These are phyloP conservation scores for Lophochroa leadbeateri DNA, from an alignment of 2,113 vertebrate genomes.

Conservation along the genomic window DNA sequence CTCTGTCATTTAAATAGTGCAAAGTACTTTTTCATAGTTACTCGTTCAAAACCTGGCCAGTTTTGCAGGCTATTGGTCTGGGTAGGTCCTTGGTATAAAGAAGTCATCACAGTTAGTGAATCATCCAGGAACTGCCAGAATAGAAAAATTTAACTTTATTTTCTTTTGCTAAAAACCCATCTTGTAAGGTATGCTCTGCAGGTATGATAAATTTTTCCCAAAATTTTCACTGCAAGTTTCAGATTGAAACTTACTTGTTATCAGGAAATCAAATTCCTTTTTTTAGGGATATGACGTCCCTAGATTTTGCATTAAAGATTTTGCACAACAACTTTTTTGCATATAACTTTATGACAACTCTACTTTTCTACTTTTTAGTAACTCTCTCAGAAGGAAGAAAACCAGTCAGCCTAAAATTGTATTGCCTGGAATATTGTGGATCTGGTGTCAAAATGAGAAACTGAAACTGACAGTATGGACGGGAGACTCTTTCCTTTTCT, in stretches of 20 bases:
- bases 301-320: not conserved
- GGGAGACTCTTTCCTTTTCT: not conserved
- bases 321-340: not conserved
- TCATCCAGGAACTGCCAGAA: not conserved
- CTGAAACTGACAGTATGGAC: not conserved
- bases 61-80: not conserved
- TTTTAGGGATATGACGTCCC: not conserved
- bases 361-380: not conserved
- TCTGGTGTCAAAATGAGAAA: not conserved
- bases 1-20: not conserved
- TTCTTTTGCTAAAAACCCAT: not conserved
- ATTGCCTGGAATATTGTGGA: not conserved
- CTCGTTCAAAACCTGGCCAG: not conserved
- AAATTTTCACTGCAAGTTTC: not conserved
- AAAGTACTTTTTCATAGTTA: not conserved
- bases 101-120: not conserved
- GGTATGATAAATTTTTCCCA: not conserved
- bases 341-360: not conserved
- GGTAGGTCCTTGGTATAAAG: not conserved
- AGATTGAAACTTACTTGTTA: not conserved
- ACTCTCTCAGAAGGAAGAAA: not conserved
- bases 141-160: not conserved
- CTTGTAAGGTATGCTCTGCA: not conserved
- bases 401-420: not conserved
- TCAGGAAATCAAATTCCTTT: not conserved